These are phyloP conservation scores for Athripsodes cinereus DNA, from an alignment of 2,888 invertebrate species.

Conservation along the genomic window DNA sequence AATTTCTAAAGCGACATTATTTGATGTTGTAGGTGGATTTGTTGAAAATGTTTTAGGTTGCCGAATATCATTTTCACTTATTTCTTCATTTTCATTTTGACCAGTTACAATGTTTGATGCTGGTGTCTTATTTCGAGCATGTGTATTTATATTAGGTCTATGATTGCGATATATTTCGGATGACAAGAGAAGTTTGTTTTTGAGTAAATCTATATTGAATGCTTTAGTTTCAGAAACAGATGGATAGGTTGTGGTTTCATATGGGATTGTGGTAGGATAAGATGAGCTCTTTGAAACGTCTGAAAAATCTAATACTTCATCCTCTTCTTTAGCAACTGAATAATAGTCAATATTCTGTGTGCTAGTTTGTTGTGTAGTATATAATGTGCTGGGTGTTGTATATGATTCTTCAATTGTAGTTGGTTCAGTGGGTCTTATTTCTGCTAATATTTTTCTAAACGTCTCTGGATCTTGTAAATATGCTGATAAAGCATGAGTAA, in stretches of 20 bases:
- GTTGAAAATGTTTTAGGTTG: conserved; percentile 35
- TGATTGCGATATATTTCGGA: conserved; percentile 19
- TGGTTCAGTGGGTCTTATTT: conserved; percentile 75
- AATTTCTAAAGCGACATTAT: conserved; percentile 43
- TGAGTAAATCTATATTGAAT: conserved; percentile 29
- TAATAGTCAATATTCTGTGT: conserved; percentile 48
- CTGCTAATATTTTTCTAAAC: conserved; percentile 68
- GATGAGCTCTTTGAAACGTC: conserved; percentile 50
- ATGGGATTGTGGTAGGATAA: conserved; percentile 31
- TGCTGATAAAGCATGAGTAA: conserved; percentile 75
- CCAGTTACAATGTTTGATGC: conserved; percentile 28
- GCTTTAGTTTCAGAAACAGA: conserved; percentile 30
- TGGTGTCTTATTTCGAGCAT: conserved; percentile 27
- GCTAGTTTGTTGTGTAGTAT: neutral
- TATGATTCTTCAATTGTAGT: conserved; percentile 44
- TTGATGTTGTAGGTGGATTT: conserved; percentile 35
- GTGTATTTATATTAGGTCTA: conserved; percentile 10
- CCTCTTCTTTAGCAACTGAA: conserved; percentile 59
- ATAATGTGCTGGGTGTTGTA: conserved; percentile 28
- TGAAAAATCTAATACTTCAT: conserved; percentile 72
- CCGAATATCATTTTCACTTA: conserved; percentile 16
- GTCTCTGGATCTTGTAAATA: conserved; percentile 79
- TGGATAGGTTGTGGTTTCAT: conserved; percentile 18
- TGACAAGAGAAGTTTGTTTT: conserved; percentile 21
- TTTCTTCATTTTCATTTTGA: conserved; percentile 21